Conservation (phyloP, 2,888 invertebrate genomes). For the Drosophila flavopinicola region DNA sequence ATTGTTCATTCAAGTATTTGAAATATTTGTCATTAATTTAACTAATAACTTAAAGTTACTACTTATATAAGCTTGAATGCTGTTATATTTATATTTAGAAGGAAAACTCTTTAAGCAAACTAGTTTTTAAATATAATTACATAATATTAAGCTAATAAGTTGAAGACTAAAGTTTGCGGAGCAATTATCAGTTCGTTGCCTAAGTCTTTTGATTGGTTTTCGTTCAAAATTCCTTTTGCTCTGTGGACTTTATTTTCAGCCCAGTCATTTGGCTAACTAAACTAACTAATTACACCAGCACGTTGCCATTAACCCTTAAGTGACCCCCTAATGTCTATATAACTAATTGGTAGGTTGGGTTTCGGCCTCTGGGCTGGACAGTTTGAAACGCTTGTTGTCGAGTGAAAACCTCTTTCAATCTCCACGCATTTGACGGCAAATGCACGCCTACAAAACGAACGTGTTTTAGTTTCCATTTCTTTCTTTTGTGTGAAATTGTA, state of each 20-base stretch:
- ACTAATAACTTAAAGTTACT: neutral
- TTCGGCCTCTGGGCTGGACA: slow-evolving; percentile 15
- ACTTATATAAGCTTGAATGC: too few species aligned
- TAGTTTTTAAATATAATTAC: too few species aligned
- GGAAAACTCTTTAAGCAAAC: neutral
- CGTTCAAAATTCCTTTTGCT: neutral
- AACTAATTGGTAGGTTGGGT: slow-evolving; percentile 13
- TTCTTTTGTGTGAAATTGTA: slow-evolving; percentile 11
- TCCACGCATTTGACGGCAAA: slow-evolving; percentile 33
- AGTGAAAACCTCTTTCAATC: slow-evolving; percentile 23
- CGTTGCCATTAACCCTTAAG: slow-evolving; percentile 48
- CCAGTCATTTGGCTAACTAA: neutral
- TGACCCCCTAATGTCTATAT: slow-evolving; percentile 60
- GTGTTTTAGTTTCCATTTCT: slow-evolving; percentile 17
- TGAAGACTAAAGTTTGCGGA: neutral
- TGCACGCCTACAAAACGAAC: slow-evolving; percentile 26
- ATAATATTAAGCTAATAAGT: neutral
- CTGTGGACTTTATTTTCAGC: neutral
- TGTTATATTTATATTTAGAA: too few species aligned
- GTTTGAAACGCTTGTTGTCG: slow-evolving; percentile 9
- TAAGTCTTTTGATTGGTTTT: slow-evolving; percentile 46
- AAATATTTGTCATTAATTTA: neutral
- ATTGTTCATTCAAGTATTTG: too few species aligned
- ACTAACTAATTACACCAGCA: slow-evolving; percentile 36
- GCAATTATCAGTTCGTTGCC: slow-evolving; percentile 28